A percentile compares a stretch with the other conserved stretches of the same genome.
phyloP scores from a whole-genome alignment of 1,140 invertebrate species.

The Drosophila sucinea region DNA sequence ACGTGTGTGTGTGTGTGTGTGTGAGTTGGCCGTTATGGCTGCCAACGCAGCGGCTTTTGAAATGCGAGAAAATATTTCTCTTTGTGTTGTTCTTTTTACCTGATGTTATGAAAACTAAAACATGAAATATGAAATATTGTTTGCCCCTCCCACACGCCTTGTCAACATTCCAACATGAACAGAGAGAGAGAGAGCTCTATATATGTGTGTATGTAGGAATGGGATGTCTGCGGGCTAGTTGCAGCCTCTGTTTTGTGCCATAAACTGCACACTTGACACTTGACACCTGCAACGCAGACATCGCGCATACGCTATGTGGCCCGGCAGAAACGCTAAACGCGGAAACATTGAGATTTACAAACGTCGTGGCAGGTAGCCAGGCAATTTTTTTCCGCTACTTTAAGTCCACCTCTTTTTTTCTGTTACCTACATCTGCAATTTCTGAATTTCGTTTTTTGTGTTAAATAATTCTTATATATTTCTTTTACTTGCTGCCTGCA shows the following conservation, averaged over 20 bases:
- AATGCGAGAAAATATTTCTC: constrained; percentile 37
- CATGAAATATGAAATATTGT: constrained; percentile 29
- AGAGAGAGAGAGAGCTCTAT: neutral
- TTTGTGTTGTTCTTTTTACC: constrained; percentile 51
- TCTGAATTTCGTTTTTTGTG: neutral
- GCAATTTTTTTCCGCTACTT: neutral
- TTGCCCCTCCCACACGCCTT: constrained; percentile 6
- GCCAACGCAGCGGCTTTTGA: constrained; percentile 54
- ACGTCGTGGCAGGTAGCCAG: constrained; percentile 5
- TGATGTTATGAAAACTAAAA: constrained; percentile 57
- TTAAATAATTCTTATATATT: constrained; percentile 35
- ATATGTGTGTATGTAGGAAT: neutral
- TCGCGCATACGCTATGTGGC: constrained; percentile 46
- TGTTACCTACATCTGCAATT: neutral
- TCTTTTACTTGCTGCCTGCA: constrained; percentile 33
- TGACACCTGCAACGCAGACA: constrained; percentile 53
- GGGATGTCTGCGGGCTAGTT: constrained; percentile 8
- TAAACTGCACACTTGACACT: constrained; percentile 61
- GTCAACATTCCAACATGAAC: constrained; percentile 3
- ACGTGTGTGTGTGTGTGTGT: constrained; percentile 15
- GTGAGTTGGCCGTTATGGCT: constrained; percentile 46
- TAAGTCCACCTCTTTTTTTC: neutral
- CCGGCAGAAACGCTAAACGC: constrained; percentile 47
- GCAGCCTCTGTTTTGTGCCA: constrained; percentile 36
- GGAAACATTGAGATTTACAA: constrained; percentile 36